These are phyloP conservation scores for Drosophila yakuba DNA, from an alignment of 1,140 invertebrate species.

Conservation along the genomic window DNA sequence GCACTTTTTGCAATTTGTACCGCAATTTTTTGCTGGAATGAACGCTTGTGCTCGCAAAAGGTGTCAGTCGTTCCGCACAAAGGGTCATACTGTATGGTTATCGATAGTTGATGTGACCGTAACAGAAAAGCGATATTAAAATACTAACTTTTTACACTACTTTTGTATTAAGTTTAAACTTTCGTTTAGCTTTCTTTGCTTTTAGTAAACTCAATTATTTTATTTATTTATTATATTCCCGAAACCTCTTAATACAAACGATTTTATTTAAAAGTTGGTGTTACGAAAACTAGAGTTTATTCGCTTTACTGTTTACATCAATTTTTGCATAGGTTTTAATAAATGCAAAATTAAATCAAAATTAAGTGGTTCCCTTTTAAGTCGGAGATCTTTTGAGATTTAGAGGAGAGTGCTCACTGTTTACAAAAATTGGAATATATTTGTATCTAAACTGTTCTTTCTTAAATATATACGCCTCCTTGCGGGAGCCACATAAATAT, in stretches of 20 bases:
- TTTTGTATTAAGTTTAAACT: too few species aligned
- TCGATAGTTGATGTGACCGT: background rate
- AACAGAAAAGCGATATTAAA: background rate
- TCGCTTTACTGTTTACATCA: conserved; percentile 4
- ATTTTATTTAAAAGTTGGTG: background rate
- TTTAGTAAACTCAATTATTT: too few species aligned
- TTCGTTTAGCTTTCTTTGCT: too few species aligned
- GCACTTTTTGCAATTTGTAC: conserved; percentile 31
- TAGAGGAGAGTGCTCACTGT: background rate
- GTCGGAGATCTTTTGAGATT: conserved; percentile 2
- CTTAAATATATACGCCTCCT: conserved; percentile 23
- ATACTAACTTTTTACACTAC: background rate
- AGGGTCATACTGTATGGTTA: conserved; percentile 1
- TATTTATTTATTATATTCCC: background rate
- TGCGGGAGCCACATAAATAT: conserved; percentile 25
- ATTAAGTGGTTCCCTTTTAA: background rate
- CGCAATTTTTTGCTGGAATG: conserved; percentile 40
- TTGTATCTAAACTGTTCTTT: conserved; percentile 25
- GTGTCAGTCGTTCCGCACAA: background rate
- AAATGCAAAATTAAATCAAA: conserved; percentile 3
- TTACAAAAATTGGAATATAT: conserved; percentile 38
- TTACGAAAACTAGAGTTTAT: conserved; percentile 8
- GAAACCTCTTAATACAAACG: too few species aligned
- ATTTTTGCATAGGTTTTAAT: background rate
- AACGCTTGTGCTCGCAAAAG: conserved; percentile 21